Base-by-base conservation (phyloP, 64 coral and sea anemone genomes). In the Platygyra sinensis region DNA sequence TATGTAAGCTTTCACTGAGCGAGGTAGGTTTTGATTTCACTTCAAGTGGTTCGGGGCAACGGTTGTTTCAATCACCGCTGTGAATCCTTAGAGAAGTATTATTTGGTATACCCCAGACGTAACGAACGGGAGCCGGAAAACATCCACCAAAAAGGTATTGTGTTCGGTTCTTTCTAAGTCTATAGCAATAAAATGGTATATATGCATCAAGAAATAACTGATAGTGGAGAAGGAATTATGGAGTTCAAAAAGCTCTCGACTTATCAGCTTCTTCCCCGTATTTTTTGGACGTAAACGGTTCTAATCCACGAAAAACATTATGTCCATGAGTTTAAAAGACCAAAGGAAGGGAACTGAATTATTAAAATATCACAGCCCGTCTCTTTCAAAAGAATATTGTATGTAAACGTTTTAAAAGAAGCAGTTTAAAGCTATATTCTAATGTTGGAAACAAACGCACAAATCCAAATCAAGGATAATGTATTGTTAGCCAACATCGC, bases 21-120 rank as follows among this genome's bases (percentile, higher is more conserved):
- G 27, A 62, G 61, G 78, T 33, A 20, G 54, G 52, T 5, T 62
- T 60, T 80, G 52, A 80, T 80, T 80, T 80, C 78, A 83, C 10
- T 10, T 67, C 80, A 83, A 83, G 60, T 83, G 60, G n/a, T 17
- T 80, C 19, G 15, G 30, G 3, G 78, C 18, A 61, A 61, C n/a
- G n/a, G 78, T 61, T 20, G 78, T 61, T 60, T 80, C 19, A 79
- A 55, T 79, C 51, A 24, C 24, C 49, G 50, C 46, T 29, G 76
- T 29, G 25, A 24, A 55, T 79, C 76, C 51, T 59, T 30, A 28
- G 42, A 11, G 19, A 30, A 25, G n/a, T 5, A 16, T 19, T 62
- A 82, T 82, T 36, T 62, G 28, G 52, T 59, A 17, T 30, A 29
- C 51, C 42, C 13, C 27, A 54, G 59, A 24, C 27, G 6, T 29